Percentiles rank a stretch among this genome's conserved stretches.
phyloP scores from a whole-genome alignment of 2,888 invertebrate species.

The Podotricha telesiphe region DNA sequence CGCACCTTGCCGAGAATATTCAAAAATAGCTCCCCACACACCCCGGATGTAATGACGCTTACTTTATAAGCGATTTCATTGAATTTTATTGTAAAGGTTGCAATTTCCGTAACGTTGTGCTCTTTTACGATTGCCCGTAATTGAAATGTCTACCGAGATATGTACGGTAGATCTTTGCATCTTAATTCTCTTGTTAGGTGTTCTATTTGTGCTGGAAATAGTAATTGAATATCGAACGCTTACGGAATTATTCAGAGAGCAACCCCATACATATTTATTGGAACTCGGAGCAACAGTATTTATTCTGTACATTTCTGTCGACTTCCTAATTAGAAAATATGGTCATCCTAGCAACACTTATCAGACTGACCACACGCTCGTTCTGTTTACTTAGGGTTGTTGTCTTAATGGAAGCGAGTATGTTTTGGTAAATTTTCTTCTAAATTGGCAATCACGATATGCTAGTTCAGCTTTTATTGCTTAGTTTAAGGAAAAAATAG shows the following conservation, averaged over 20 bases:
- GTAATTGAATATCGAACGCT: conserved; percentile 20
- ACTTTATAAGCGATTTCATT: conserved; percentile 67
- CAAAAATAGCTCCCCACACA: conserved; percentile 58
- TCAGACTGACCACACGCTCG: conserved; percentile 72
- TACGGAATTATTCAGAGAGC: conserved; percentile 31
- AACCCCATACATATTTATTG: conserved; percentile 34
- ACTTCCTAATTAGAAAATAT: conserved; percentile 66
- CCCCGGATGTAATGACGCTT: conserved; percentile 72
- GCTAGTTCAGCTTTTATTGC: conserved; percentile 44
- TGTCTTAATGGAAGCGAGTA: conserved; percentile 75
- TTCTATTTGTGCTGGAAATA: conserved; percentile 2
- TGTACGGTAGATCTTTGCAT: background rate
- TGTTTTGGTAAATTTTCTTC: conserved; percentile 62
- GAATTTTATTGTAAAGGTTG: conserved; percentile 68
- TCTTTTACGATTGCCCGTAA: conserved; percentile 35
- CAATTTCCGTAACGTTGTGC: conserved; percentile 52
- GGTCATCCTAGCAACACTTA: conserved; percentile 69
- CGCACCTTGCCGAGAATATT: conserved; percentile 60
- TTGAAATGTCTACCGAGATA: conserved; percentile 25
- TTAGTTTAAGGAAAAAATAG: background rate
- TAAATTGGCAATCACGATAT: conserved; percentile 66
- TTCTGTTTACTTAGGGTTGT: conserved; percentile 76
- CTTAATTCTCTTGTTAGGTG: conserved; percentile 7
- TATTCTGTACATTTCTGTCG: conserved; percentile 42
- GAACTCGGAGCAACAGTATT: conserved; percentile 36